Percentiles rank a stretch among this genome's conserved stretches.
Conservation (phyloP, 2,113 vertebrate genomes). For the Halichoerus grypus region DNA sequence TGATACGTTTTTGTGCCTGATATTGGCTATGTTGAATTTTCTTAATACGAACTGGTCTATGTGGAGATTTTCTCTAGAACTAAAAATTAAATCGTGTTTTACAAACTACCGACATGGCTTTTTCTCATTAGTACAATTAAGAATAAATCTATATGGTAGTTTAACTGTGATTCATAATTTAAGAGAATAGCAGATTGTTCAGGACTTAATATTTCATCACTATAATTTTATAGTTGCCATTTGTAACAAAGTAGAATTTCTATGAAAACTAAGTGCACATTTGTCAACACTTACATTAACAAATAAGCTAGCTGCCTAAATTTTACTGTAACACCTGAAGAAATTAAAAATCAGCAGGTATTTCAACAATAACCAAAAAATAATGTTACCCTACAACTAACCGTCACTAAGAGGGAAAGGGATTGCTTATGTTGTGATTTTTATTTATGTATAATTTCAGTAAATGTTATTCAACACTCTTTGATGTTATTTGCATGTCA, state of each 20-base stretch:
- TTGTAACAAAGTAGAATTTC: constrained; percentile 45
- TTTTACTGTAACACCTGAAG: constrained; percentile 46
- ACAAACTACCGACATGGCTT: not conserved
- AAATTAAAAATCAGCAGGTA: constrained; percentile 21
- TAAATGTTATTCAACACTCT: not conserved
- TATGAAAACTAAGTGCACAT: not conserved
- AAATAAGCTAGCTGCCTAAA: constrained; percentile 29
- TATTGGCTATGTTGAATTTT: constrained; percentile 4
- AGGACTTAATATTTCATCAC: not conserved
- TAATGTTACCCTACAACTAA: not conserved
- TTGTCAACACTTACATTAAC: not conserved
- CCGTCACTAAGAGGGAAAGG: not conserved
- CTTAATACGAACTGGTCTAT: not conserved
- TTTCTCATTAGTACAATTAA: constrained; percentile 29
- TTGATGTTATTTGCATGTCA: not conserved
- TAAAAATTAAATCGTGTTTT: constrained; percentile 24
- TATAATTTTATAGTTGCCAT: constrained; percentile 8
- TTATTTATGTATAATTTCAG: not conserved
- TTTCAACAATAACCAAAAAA: not conserved
- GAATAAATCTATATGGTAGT: not conserved
- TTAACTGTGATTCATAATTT: constrained; percentile 48
- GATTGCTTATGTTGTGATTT: not conserved
- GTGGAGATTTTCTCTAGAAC: not conserved
- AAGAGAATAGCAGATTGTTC: constrained; percentile 10
- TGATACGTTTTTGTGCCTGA: not conserved